These are phyloP conservation scores for Heterotis niloticus DNA, from an alignment of 2,113 vertebrate genomes.

Conservation along the genomic window DNA sequence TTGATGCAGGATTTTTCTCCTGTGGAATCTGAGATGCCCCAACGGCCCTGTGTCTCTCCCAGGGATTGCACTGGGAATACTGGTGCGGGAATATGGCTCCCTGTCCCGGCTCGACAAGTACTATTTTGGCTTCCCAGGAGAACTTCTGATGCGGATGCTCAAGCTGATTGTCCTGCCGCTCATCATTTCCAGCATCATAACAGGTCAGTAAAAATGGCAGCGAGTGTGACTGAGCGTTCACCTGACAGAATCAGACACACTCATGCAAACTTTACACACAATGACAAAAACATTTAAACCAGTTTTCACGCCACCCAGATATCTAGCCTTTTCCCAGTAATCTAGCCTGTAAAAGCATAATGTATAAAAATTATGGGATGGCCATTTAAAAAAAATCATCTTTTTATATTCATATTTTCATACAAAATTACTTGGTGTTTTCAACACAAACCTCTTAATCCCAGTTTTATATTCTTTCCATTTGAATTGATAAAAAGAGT, in stretches of 20 bases:
- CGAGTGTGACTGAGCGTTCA: background rate
- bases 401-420: too few species aligned
- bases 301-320: too few species aligned
- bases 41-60: constrained; percentile 7
- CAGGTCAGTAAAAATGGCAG: constrained; percentile 51
- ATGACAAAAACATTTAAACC: too few species aligned
- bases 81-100: constrained; percentile 66
- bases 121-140: constrained; percentile 78
- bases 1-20: background rate
- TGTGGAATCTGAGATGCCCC: background rate
- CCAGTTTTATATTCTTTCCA: too few species aligned
- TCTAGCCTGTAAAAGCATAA: too few species aligned
- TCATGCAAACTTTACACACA: too few species aligned
- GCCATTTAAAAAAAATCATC: too few species aligned
- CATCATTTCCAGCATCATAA: constrained; percentile 78
- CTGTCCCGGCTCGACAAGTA: constrained; percentile 69
- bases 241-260: background rate
- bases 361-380: too few species aligned
- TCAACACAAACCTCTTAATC: too few species aligned
- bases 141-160: constrained; percentile 78
- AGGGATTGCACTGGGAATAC: constrained; percentile 67
- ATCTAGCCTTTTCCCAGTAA: too few species aligned
- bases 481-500: too few species aligned
- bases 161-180: constrained; percentile 75
- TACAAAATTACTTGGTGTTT: too few species aligned